Base-by-base conservation (phyloP, 23 tunicate genomes). In the Aplidium turbinatum region DNA sequence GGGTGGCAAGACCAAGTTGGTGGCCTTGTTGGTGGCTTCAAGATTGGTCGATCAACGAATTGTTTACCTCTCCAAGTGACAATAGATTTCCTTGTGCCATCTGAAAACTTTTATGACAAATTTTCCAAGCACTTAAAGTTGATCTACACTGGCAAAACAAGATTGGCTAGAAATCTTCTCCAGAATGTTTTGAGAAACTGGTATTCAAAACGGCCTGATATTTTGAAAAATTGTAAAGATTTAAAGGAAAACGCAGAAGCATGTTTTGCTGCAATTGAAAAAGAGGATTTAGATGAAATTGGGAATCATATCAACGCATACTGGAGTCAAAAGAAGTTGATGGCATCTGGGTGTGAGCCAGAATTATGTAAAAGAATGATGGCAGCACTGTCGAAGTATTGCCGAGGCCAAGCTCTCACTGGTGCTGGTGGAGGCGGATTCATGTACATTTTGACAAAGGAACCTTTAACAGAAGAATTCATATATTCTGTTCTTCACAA, bases 1-100 rank as follows among this genome's bases (percentile, higher is more conserved):
- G 97, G 97, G 1, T 91, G 97, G 97, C 97, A 91, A 42, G 97
- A 91, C 36, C 97, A 91, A 67, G 91, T 91, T 13, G 97, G 97
- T 30, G 97, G 97, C 21, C 13, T 84, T 54, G 40, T 79, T 6
- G 97, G 97, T 24, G 97, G 97, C 0, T 36, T 91, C 2, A 91
- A 91, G 68, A 78, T 67, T 45, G 78, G 79, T 28, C 68, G 79
- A 3, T 78, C 91, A 3, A 60, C 73, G 19, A 48, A 47, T 1
- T 21, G 35, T 4, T 58, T 91, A 11, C 97, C 97, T 24, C 50
- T 91, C 66, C 48, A 68, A 3, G 63, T 91, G 9, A 42, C 70
- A 9, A 63, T 70, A 9, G 81, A 91, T 36, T 35, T 47, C 0
- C 75, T 91, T 29, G 54, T 9, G 28, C 45, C 47, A 33, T 45